Percentiles rank a stretch among this genome's conserved stretches.
phyloP scores from a whole-genome alignment of 2,888 invertebrate species.

The Hipparchia semele region DNA sequence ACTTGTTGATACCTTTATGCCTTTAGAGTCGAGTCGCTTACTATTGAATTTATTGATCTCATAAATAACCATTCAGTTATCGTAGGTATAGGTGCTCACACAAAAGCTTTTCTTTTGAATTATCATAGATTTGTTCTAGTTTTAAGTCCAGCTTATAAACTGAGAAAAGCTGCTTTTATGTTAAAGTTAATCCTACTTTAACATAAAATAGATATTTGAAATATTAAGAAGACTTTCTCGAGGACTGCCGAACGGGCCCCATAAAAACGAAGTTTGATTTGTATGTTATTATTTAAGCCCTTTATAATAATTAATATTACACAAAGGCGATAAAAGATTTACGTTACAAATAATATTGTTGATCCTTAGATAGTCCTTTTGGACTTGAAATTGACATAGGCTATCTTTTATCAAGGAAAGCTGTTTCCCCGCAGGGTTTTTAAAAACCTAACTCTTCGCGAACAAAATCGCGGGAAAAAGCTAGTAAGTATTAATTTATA shows the following conservation, averaged over 20 bases:
- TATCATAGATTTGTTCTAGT: constrained; percentile 7
- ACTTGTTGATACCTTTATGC: constrained; percentile 27
- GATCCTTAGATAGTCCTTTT: too few relatives aligned
- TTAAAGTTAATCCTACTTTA: neutral
- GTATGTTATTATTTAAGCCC: too few relatives aligned
- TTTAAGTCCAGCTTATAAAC: neutral
- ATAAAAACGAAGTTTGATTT: too few relatives aligned
- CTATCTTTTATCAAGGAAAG: too few relatives aligned
- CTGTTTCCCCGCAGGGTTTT: too few relatives aligned
- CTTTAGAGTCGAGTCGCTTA: constrained; percentile 20
- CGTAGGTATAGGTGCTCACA: constrained; percentile 13
- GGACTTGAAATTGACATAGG: too few relatives aligned
- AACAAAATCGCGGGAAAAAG: too few relatives aligned
- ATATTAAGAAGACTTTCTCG: neutral
- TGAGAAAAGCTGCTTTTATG: neutral
- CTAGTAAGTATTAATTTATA: too few relatives aligned
- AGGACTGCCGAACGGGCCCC: too few relatives aligned
- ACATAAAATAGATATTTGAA: neutral
- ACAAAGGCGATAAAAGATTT: too few relatives aligned
- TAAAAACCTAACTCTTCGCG: too few relatives aligned
- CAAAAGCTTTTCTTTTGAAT: constrained; percentile 12
- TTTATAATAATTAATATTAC: neutral
- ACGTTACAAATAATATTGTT: too few relatives aligned
- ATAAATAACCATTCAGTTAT: constrained; percentile 26
- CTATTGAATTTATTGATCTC: constrained; percentile 26